Percentiles rank a stretch among this genome's conserved stretches.
These are phyloP conservation scores for Pomacea maculata DNA, from an alignment of 1,140 invertebrate species.

Conservation along the genomic window DNA sequence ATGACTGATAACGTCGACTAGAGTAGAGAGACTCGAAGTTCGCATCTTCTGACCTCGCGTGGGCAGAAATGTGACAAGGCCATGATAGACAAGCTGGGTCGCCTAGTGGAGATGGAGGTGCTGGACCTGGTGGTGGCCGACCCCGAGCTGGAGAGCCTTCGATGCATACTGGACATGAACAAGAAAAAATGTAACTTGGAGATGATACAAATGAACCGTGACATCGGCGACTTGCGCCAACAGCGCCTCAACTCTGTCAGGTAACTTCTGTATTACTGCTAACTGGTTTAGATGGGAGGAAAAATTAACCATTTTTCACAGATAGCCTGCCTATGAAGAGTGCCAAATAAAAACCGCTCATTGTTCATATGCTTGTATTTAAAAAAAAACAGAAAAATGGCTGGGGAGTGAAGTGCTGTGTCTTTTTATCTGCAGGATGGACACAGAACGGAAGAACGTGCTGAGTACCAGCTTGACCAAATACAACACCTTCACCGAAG, in stretches of 20 bases:
- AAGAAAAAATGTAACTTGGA: background rate
- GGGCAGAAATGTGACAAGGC: background rate
- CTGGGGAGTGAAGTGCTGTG: background rate
- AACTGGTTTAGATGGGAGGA: too few relatives aligned
- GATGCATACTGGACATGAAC: background rate
- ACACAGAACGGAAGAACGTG: background rate
- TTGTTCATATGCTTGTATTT: background rate
- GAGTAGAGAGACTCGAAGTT: background rate
- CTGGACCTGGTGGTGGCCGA: conserved; percentile 13
- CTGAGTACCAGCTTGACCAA: background rate
- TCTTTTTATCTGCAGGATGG: background rate
- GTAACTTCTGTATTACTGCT: background rate
- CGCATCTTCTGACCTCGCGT: background rate
- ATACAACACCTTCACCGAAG: background rate
- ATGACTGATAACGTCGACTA: background rate
- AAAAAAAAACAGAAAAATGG: background rate
- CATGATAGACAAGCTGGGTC: conserved; percentile 12
- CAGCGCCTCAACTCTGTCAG: background rate
- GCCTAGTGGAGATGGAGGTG: conserved; percentile 9
- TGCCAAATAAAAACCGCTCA: background rate
- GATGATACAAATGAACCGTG: background rate
- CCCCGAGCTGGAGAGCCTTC: conserved; percentile 7
- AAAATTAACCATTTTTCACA: background rate
- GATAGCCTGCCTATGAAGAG: background rate
- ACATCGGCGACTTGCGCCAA: background rate